phyloP scores from a whole-genome alignment of 2,113 vertebrate genomes.

The Vimba vimba region DNA sequence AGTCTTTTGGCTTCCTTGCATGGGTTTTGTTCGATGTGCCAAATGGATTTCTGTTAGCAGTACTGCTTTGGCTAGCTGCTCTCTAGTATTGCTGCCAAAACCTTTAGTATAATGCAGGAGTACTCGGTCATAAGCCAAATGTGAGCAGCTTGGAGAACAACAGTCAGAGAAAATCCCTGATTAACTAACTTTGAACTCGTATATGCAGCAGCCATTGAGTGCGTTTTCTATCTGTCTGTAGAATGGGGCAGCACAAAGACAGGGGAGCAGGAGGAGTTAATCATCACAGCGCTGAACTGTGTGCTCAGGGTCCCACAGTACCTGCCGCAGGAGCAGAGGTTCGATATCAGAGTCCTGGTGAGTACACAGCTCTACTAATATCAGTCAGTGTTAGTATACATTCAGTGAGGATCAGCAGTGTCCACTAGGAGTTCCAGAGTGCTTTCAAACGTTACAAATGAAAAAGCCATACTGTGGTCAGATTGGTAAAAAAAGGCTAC shows the following conservation, averaged over 20 bases:
- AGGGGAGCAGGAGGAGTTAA: constrained; percentile 91
- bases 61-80: constrained; percentile 8
- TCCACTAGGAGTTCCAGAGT: neutral
- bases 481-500: neutral
- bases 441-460: neutral
- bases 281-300: constrained; percentile 92
- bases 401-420: neutral
- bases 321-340: constrained; percentile 95
- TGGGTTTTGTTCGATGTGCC: neutral
- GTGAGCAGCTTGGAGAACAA: constrained; percentile 1
- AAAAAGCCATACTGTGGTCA: neutral
- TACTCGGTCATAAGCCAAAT: neutral
- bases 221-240: constrained; percentile 58
- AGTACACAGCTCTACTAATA: constrained; percentile 59
- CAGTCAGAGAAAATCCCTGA: constrained; percentile 7
- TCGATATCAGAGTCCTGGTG: constrained; percentile 97
- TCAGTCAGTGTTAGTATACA: neutral
- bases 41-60: constrained; percentile 10
- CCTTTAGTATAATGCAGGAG: neutral
- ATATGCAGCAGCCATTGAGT: neutral
- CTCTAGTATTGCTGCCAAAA: neutral
- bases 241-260: constrained; percentile 99
- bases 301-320: constrained; percentile 95
- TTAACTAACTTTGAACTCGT: neutral
- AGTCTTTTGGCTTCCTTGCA: neutral